Conservation (phyloP, 2,113 vertebrate species). For the Crocuta crocuta region DNA sequence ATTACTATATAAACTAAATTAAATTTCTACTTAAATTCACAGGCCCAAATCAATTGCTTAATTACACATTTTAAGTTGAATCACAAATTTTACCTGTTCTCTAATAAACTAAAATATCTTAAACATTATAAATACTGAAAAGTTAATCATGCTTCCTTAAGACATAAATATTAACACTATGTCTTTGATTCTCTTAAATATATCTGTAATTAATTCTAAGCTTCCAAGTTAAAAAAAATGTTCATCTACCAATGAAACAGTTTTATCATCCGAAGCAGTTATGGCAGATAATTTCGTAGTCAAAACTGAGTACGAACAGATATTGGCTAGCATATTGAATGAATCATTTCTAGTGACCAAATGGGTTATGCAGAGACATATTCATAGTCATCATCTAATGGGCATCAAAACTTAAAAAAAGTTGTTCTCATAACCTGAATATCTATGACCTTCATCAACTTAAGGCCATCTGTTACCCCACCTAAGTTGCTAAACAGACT, state of each 20-base stretch:
- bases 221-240: neutral
- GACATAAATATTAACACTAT: neutral
- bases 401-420: neutral
- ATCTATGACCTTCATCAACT: neutral
- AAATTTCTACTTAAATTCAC: slow-evolving; percentile 47
- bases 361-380: neutral
- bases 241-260: neutral
- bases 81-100: slow-evolving; percentile 33
- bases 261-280: neutral
- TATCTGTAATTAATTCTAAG: slow-evolving; percentile 20
- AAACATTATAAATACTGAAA: slow-evolving; percentile 33
- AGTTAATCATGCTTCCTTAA: slow-evolving; percentile 11
- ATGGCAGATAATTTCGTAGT: neutral
- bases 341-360: neutral
- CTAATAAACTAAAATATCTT: neutral
- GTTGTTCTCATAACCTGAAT: neutral
- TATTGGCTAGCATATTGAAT: neutral
- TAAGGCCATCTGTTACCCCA: neutral
- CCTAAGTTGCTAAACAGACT: neutral
- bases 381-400: neutral
- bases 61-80: slow-evolving; percentile 38
- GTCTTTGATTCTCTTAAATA: slow-evolving; percentile 2
- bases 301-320: neutral
- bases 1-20: slow-evolving; percentile 50
- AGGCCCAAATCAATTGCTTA: slow-evolving; percentile 39